Percentiles rank a stretch among this genome's conserved stretches.
Evolutionary conservation across 2,797 vertebrate genomes (phyloP).

Genomic region (Acanthurus lineatus): DNA sequence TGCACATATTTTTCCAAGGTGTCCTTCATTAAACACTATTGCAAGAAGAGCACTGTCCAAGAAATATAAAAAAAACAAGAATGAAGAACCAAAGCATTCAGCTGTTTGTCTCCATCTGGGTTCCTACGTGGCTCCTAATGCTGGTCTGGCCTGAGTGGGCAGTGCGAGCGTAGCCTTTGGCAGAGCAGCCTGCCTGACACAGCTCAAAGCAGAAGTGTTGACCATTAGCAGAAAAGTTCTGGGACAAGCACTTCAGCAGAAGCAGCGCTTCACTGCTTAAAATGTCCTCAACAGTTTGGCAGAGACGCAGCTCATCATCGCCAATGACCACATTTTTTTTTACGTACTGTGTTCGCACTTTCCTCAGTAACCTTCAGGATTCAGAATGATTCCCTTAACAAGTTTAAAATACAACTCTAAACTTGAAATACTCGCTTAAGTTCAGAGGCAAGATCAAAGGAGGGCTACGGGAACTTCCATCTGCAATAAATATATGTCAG

Average conservation of each 20-base stretch:
- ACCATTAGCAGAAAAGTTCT: slow-evolving; percentile 73
- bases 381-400: neutral
- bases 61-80: neutral
- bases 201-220: slow-evolving; percentile 65
- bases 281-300: slow-evolving; percentile 57
- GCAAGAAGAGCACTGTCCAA: slow-evolving; percentile 27
- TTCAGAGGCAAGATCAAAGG: slow-evolving; percentile 18
- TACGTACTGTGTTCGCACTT: slow-evolving; percentile 17
- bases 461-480: slow-evolving; percentile 5
- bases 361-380: slow-evolving; percentile 24
- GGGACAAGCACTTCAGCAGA: slow-evolving; percentile 58
- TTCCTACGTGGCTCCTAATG: slow-evolving; percentile 39
- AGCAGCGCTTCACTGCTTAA: slow-evolving; percentile 52
- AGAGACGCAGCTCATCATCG: slow-evolving; percentile 36
- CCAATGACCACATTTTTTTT: slow-evolving; percentile 38
- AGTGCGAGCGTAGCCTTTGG: slow-evolving; percentile 53
- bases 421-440: neutral
- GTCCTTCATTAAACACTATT: slow-evolving; percentile 52
- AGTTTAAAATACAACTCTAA: neutral
- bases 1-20: slow-evolving; percentile 45
- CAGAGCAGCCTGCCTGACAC: slow-evolving; percentile 61
- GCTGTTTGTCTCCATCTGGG: slow-evolving; percentile 59
- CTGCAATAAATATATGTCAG: neutral
- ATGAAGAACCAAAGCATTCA: slow-evolving; percentile 35
- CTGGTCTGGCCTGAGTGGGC: slow-evolving; percentile 46